These are phyloP conservation scores for Idaea straminata DNA, from an alignment of 2,888 invertebrate species.

Conservation along the genomic window DNA sequence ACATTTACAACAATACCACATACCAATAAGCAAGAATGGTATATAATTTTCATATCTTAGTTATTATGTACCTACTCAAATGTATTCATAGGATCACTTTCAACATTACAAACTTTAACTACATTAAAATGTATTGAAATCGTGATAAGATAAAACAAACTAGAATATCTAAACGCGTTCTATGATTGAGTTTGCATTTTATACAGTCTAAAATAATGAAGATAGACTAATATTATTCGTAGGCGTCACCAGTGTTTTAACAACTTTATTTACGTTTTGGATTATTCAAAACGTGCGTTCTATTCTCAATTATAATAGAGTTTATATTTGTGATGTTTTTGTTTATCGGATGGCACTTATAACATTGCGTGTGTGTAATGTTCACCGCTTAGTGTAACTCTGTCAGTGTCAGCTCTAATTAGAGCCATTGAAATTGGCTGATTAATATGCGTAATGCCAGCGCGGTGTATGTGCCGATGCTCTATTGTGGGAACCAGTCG, in stretches of 20 bases:
- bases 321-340: slow-evolving; percentile 17
- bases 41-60: neutral
- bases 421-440: slow-evolving; percentile 74
- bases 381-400: slow-evolving; percentile 66
- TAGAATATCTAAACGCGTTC: slow-evolving; percentile 22
- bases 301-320: slow-evolving; percentile 13
- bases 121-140: slow-evolving; percentile 23
- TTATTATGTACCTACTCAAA: neutral
- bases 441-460: slow-evolving; percentile 71
- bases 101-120: slow-evolving; percentile 8
- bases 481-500: slow-evolving; percentile 55
- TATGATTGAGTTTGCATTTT: slow-evolving; percentile 24
- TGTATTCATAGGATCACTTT: slow-evolving; percentile 15
- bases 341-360: slow-evolving; percentile 13
- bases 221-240: slow-evolving; percentile 43
- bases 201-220: slow-evolving; percentile 36
- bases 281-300: neutral
- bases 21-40: slow-evolving; percentile 5
- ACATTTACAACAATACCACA: neutral
- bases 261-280: slow-evolving; percentile 20
- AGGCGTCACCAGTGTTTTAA: slow-evolving; percentile 30
- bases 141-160: neutral
- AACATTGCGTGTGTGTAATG: slow-evolving; percentile 39
- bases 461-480: slow-evolving; percentile 60
- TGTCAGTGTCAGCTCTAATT: slow-evolving; percentile 75